phyloP scores from a whole-genome alignment of 1,140 invertebrate species.

The Drosophila virilis region DNA sequence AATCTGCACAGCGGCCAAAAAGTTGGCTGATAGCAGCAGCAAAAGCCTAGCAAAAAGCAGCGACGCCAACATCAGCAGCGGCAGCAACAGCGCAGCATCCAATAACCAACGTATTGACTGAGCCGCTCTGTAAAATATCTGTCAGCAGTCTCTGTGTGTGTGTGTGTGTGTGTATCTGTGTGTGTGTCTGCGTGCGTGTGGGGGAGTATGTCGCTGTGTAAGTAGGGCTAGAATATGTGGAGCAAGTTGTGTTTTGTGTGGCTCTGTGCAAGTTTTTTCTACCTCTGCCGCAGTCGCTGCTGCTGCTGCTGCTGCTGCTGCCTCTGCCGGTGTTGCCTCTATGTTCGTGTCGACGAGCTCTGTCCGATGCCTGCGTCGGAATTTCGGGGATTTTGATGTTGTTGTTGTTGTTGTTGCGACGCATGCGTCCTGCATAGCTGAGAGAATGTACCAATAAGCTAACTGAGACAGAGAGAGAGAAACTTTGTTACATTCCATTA shows the following conservation, averaged over 20 bases:
- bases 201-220: constrained; percentile 65
- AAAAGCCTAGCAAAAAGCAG: constrained; percentile 41
- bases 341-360: constrained; percentile 16
- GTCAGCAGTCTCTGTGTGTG: constrained; percentile 16
- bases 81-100: constrained; percentile 53
- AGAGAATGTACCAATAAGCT: constrained; percentile 15
- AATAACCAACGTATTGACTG: constrained; percentile 51
- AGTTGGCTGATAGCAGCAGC: constrained; percentile 70
- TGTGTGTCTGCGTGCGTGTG: constrained; percentile 26
- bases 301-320: constrained; percentile 2
- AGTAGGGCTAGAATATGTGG: constrained; percentile 79
- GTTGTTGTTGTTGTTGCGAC: constrained; percentile 21
- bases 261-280: constrained; percentile 31
- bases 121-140: constrained; percentile 66
- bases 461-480: neutral
- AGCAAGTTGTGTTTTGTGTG: constrained; percentile 73
- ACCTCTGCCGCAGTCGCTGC: constrained; percentile 14
- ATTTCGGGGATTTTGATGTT: constrained; percentile 30
- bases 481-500: constrained; percentile 49
- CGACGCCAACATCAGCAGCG: constrained; percentile 23
- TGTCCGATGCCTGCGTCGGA: constrained; percentile 40
- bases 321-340: neutral
- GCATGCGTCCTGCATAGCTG: constrained; percentile 20
- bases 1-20: constrained; percentile 49
- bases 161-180: neutral